phyloP scores from a whole-genome alignment of 2,888 invertebrate species.

The Spisula subtruncata region DNA sequence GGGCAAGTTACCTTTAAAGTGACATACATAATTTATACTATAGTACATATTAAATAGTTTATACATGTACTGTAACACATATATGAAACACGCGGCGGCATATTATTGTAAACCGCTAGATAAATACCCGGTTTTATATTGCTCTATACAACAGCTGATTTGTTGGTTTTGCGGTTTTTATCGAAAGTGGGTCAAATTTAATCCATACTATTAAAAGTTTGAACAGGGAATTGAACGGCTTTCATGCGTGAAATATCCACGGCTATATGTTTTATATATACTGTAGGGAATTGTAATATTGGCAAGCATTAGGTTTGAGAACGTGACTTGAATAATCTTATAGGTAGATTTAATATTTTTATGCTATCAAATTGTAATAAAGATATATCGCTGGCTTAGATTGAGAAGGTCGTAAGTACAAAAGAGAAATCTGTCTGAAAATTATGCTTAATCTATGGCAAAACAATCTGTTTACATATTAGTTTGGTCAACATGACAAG shows the following conservation, averaged over 20 bases:
- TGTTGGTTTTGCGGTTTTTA: constrained; percentile 37
- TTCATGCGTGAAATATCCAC: constrained; percentile 31
- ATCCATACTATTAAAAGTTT: constrained; percentile 12
- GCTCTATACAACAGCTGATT: constrained; percentile 26
- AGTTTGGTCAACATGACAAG: no score
- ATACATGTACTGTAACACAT: background rate
- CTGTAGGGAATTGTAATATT: background rate
- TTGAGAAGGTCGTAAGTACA: no score
- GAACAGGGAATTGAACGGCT: background rate
- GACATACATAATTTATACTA: no score
- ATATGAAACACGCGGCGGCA: background rate
- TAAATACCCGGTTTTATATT: constrained; percentile 9
- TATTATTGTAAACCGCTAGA: background rate
- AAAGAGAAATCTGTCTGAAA: no score
- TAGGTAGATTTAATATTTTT: background rate
- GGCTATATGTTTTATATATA: background rate
- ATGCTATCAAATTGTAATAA: background rate
- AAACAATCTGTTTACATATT: no score
- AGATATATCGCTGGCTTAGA: no score
- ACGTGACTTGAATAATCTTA: constrained; percentile 3
- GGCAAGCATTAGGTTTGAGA: background rate
- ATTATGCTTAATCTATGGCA: no score
- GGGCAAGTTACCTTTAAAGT: no score
- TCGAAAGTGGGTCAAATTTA: constrained; percentile 33
- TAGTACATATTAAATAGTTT: background rate